Evolutionary conservation across 2,113 vertebrate genomes (phyloP), one percentile per base, ranked within the genome.

Genomic region (Ammospiza caudacuta): DNA sequence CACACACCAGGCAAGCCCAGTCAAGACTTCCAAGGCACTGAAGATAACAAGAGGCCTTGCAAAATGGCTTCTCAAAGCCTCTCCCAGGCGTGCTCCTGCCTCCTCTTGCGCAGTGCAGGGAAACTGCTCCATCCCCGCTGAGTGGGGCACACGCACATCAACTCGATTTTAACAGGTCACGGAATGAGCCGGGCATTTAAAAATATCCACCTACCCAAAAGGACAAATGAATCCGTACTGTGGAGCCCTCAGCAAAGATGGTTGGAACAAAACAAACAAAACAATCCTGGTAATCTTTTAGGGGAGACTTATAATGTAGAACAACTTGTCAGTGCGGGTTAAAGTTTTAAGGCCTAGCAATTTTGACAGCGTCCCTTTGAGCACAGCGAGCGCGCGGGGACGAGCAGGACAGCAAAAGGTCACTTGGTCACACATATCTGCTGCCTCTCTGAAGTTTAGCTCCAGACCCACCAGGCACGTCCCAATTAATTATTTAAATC

Each of bases 401-500:
- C 68, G 75, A 93, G 73, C 73, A 89, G 93, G 85, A 96, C 93
- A 84, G 81, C 93, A 69, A 97, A 97, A 94, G 96, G 77, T 97
- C 94, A 95, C 88, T 96, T 96, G 95, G 89, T 95, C 89, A 92
- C 92, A 92, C 72, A 16, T 37, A 70, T 83, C 91, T 76, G 61
- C 96, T 92, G 93, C 88, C 81, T 92, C 68, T 49, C 81, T 83
- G 76, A 68, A 54, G 68, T 96, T 97, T 95, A 91, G 91, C 96
- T 94, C 76, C 29, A 96, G 93, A 94, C 85, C 84, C 80, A 94
- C 68, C 2, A 96, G 95, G 93, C 73, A 87, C 64, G 92, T 94
- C 78, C 92, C 89, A 96, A 97, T 94, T 97, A 97, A 95, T 96
- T 95, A 96, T 95, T 97, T 94, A 96, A 92, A 92, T 96, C 82